Evolutionary conservation across 2,113 vertebrate genomes (phyloP).

Genomic region (Sterrhoptilus dennistouni): DNA sequence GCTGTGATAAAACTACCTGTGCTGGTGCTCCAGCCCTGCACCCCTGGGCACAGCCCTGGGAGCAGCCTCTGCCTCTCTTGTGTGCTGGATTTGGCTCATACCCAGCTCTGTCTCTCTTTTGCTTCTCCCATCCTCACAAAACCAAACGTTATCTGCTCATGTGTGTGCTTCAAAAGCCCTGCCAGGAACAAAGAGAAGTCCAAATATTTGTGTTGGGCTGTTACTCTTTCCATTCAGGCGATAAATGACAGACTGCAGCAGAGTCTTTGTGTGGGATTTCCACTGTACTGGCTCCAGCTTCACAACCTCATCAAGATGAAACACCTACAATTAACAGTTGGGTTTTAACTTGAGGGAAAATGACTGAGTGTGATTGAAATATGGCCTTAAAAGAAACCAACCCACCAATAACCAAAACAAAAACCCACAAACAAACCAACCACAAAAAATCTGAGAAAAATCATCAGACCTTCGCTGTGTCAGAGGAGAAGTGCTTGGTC

Average conservation of each 20-base stretch:
- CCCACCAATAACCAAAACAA: background rate
- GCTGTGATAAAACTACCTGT: background rate
- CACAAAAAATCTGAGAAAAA: background rate
- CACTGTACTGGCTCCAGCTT: background rate
- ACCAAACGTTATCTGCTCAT: background rate
- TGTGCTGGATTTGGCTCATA: background rate
- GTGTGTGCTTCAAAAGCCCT: background rate
- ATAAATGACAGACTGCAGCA: slow-evolving; percentile 4
- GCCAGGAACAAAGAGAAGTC: slow-evolving; percentile 27
- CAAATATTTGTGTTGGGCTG: slow-evolving; percentile 46
- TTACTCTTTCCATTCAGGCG: slow-evolving; percentile 30
- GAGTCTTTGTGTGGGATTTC: background rate
- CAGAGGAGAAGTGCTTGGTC: background rate
- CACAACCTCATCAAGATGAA: background rate
- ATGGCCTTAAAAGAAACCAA: background rate
- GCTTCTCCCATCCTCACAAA: background rate
- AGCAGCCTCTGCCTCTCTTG: background rate
- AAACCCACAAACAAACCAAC: background rate
- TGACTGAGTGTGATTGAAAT: background rate
- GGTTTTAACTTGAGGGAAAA: background rate
- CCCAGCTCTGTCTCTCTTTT: background rate
- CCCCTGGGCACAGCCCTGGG: background rate
- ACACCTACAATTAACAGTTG: background rate
- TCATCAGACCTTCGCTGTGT: background rate
- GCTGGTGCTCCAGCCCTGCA: background rate